Evolutionary conservation across 1,140 invertebrate genomes (phyloP), one percentile per base, ranked within the genome.

Genomic region (Magallana angulata): DNA sequence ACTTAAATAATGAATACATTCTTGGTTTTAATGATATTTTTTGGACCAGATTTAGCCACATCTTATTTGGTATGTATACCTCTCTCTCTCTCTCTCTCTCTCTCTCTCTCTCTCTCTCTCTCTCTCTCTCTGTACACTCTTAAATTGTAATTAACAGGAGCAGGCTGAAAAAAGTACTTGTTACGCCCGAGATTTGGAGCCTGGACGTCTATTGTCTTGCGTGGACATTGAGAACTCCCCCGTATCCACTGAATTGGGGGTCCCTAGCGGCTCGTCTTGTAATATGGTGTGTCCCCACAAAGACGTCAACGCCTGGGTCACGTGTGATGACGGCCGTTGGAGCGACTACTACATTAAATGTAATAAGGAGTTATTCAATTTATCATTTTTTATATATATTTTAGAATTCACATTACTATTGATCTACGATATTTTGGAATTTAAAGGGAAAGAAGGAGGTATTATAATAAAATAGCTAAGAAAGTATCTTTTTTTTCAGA

Each of bases 81-180:
- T 24, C 24, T 24, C 24, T 24, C 24, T 24, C 24, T 24, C 24
- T 24, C 24, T 24, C 24, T 24, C 24, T 24, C 24, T 24, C 24
- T 24, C 24, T 24, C 24, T 24, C 24, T 24, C 24, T 24, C 24
- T 24, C 24, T 24, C 24, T 24, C 24, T 24, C 24, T 24, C 24
- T 24, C 24, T 24, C 24, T 24, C 24, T 24, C 24, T 24, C 24
- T 4, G 0, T 48, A 48, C 36, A 48, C 36, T 3, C 1, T 48
- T 48, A 48, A 4, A 48, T 48, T 48, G 36, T 48, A 48, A 48
- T 48, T 48, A 48, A 48, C 36, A 48, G 36, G 36, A 48, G 36
- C 64, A 68, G 64, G 18, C 5, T 18, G 64, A 68, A 68, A 68
- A 68, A 18, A 68, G n/a, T 68, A 68, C 64, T 68, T 68, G 64